Base-by-base conservation (phyloP, 92 coral and sea anemone genomes). In the Porites divaricata region DNA sequence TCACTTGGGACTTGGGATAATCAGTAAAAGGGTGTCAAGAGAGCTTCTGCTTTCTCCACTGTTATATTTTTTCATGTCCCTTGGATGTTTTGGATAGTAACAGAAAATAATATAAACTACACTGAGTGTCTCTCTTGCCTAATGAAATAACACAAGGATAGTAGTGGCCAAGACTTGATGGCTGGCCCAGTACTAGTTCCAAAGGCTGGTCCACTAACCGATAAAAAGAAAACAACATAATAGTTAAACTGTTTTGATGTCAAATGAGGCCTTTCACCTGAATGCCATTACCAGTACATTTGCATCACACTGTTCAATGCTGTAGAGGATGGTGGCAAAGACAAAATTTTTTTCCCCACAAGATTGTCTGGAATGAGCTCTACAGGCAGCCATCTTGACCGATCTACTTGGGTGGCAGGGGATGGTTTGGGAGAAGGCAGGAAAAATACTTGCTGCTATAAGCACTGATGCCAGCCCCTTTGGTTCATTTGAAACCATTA, bases 71-170 rank as follows among this genome's bases (percentile, higher is more conserved):
- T 13, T 15, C 10, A 54, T 0, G 59, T 54, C 16, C 59, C 59
- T 61, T 61, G 65, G 65, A 19, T 61, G 65, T 19, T 16, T 15
- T n/a, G n/a, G 65, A 61, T 19, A 61, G 65, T 8, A 15, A 21
- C 8, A 61, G 65, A 16, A 8, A 16, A 15, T 21, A 16, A 21
- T 61, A 12, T 16, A 16, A n/a, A 16, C 17, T 1, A 61, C 17
- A 14, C 9, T 22, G 13, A 67, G 13, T 28, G 26, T 1, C 35
- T 66, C 2, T 66, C 70, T 66, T 66, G 70, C 70, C 70, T 66
- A 66, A 66, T 35, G 41, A 22, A 22, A 66, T 24, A 66, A 22
- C 70, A 66, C 70, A 66, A 66, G 70, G 70, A 24, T 66, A 66
- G 45, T 35, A 35, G 13, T 15, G 70, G 70, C 70, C 49, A 66